Evolutionary conservation across 2,797 vertebrate genomes (phyloP).

Genomic region (Leuciscus waleckii): DNA sequence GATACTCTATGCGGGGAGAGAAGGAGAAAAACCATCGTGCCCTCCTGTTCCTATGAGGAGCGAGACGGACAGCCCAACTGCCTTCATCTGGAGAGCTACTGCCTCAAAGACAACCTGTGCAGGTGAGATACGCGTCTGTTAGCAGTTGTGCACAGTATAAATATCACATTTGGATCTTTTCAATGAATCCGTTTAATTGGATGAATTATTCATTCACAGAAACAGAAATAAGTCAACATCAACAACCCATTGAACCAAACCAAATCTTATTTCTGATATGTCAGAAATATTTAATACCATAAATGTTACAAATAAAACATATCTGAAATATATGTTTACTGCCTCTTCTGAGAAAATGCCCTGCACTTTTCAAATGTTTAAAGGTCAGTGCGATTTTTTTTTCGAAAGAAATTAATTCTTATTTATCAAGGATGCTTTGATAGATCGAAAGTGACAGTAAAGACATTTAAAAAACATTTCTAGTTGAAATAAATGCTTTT

Average conservation of each 20-base stretch:
- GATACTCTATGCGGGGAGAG: constrained; percentile 89
- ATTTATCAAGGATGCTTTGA: neutral
- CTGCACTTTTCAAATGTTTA: neutral
- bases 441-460: neutral
- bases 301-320: neutral
- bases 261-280: neutral
- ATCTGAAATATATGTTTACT: neutral
- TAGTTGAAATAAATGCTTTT: neutral
- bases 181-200: neutral
- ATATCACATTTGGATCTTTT: neutral
- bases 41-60: constrained; percentile 89
- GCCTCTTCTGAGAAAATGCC: neutral
- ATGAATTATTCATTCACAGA: neutral
- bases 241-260: neutral
- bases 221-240: neutral
- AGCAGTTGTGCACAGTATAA: neutral
- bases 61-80: constrained; percentile 84
- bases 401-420: neutral
- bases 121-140: constrained; percentile 76
- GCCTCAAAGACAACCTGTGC: constrained; percentile 88
- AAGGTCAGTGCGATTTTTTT: neutral
- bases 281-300: neutral
- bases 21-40: constrained; percentile 92
- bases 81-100: constrained; percentile 84
- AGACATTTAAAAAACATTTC: neutral